phyloP scores from a whole-genome alignment of 2,888 invertebrate genomes.

The Auanema sp. region DNA sequence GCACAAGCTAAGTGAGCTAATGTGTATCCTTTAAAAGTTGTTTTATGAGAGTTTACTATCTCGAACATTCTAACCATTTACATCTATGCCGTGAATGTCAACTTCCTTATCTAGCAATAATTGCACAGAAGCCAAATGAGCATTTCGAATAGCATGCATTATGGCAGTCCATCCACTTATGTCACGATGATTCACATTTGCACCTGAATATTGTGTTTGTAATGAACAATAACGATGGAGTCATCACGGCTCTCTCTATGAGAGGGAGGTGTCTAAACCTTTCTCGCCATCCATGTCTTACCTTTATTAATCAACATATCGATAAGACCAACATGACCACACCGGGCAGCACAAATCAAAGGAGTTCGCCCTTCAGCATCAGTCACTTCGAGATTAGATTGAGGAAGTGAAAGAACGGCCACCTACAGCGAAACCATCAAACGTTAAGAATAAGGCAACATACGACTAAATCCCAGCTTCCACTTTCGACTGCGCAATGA shows the following conservation, averaged over 20 bases:
- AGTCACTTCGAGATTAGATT: constrained; percentile 8
- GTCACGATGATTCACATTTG: constrained; percentile 14
- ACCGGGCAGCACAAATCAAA: constrained; percentile 16
- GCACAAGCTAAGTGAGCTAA: constrained; percentile 19
- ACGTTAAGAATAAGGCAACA: neutral
- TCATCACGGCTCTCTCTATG: no score
- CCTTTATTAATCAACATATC: constrained; percentile 24
- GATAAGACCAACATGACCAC: constrained; percentile 21
- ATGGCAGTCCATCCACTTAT: constrained; percentile 73
- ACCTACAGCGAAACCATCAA: neutral
- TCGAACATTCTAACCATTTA: neutral
- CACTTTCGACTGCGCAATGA: constrained; percentile 24
- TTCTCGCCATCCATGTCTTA: neutral
- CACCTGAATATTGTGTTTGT: neutral
- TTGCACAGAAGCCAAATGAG: constrained; percentile 78
- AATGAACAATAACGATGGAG: no score
- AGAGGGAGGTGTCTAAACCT: no score
- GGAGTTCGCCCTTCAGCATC: constrained; percentile 13
- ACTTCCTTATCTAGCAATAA: constrained; percentile 71
- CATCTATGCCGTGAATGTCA: constrained; percentile 35
- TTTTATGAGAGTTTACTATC: neutral
- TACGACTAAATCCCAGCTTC: constrained; percentile 25
- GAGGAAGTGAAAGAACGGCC: constrained; percentile 17
- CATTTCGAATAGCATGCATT: constrained; percentile 82
- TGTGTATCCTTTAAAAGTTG: constrained; percentile 1